Evolutionary conservation across 1,140 invertebrate genomes (phyloP).

Genomic region (Formica selysi): DNA sequence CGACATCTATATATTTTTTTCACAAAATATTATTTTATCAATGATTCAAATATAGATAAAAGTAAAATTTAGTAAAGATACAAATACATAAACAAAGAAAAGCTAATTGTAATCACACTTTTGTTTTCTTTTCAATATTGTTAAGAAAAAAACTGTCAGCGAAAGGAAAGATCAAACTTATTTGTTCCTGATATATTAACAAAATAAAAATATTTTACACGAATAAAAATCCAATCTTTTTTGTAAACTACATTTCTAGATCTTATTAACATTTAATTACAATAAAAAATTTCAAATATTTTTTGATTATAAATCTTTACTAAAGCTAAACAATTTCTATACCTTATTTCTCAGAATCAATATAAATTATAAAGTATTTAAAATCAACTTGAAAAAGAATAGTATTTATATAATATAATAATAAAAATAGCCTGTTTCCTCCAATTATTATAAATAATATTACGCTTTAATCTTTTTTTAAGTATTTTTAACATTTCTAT

Average conservation of each 20-base stretch:
- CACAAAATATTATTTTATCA: neutral
- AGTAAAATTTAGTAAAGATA: constrained; percentile 11
- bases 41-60: constrained; percentile 19
- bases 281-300: neutral
- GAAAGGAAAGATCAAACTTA: neutral
- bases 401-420: neutral
- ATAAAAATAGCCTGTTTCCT: neutral
- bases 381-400: neutral
- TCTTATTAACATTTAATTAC: neutral
- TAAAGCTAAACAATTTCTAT: neutral
- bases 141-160: neutral
- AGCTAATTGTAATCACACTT: constrained; percentile 17
- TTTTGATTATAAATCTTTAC: neutral
- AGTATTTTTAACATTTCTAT: neutral
- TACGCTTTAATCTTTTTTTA: neutral
- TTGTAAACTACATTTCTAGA: neutral
- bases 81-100: neutral
- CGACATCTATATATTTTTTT: neutral
- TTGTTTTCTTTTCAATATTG: neutral
- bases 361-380: neutral
- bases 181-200: neutral
- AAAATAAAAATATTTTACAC: constrained; percentile 19
- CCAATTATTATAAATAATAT: neutral
- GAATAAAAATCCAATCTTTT: neutral
- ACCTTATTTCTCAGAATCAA: neutral